Percentiles rank a stretch among this genome's conserved stretches.
Evolutionary conservation across 1,140 invertebrate genomes (phyloP).

Genomic region (Marisa cornuarietis): DNA sequence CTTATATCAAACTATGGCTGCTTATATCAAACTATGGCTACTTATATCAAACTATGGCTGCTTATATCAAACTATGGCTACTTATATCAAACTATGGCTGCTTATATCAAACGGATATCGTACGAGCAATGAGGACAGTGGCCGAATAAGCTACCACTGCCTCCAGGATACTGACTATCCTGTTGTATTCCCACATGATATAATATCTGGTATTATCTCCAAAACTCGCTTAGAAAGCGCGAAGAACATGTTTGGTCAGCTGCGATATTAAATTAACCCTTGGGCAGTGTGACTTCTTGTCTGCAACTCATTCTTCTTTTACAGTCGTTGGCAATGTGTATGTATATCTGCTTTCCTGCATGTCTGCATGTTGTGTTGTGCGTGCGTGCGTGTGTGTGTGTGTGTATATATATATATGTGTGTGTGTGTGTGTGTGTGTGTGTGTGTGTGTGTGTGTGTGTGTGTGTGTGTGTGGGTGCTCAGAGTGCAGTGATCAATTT

Average conservation of each 20-base stretch:
- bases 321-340: background rate
- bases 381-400: background rate
- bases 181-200: background rate
- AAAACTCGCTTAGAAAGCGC: too few relatives aligned
- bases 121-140: background rate
- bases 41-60: too few relatives aligned
- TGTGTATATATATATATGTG: slow-evolving; percentile 11
- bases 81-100: background rate
- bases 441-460: slow-evolving; percentile 25
- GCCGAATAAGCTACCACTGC: background rate
- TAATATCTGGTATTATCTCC: background rate
- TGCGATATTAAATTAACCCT: background rate
- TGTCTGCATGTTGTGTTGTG: background rate
- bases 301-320: background rate
- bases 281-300: background rate
- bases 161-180: background rate
- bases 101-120: background rate
- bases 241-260: too few relatives aligned
- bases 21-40: background rate
- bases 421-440: slow-evolving; percentile 17
- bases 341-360: background rate
- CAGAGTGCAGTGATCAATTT: background rate
- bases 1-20: background rate
- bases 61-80: too few relatives aligned
- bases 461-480: slow-evolving; percentile 23